Percentiles rank a stretch among this genome's conserved stretches.
These are phyloP conservation scores for Gopherus flavomarginatus DNA, from an alignment of 2,113 vertebrate genomes.

Conservation along the genomic window DNA sequence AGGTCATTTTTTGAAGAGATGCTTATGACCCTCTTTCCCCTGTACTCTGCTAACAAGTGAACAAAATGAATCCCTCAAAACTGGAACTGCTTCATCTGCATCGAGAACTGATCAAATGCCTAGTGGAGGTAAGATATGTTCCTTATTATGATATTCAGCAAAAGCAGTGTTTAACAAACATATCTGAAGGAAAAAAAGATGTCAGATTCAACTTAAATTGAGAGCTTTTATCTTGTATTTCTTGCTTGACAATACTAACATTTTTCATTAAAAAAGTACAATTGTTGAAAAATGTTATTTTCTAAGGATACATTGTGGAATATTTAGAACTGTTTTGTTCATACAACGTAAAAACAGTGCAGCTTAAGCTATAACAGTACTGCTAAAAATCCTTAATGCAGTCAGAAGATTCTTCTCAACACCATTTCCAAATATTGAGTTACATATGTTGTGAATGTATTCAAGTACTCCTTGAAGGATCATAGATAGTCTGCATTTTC, in stretches of 20 bases:
- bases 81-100: constrained; percentile 81
- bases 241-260: constrained; percentile 14
- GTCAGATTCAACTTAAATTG: constrained; percentile 58
- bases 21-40: constrained; percentile 77
- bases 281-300: constrained; percentile 58
- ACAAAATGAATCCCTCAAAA: constrained; percentile 81
- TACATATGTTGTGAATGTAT: constrained; percentile 36
- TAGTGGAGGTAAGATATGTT: constrained; percentile 84
- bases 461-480: constrained; percentile 34
- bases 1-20: constrained; percentile 78
- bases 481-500: constrained; percentile 19
- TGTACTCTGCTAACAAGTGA: constrained; percentile 83
- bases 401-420: constrained; percentile 12
- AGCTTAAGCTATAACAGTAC: constrained; percentile 54
- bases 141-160: constrained; percentile 77
- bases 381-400: constrained; percentile 41
- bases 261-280: constrained; percentile 42
- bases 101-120: constrained; percentile 79
- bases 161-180: constrained; percentile 62
- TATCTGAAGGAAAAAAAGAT: constrained; percentile 28
- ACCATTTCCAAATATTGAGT: constrained; percentile 56
- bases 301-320: constrained; percentile 51
- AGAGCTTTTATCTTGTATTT: constrained; percentile 52
- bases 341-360: constrained; percentile 31
- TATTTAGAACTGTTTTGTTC: constrained; percentile 59